These are phyloP conservation scores for Aspidiotus rigidus DNA, from an alignment of 2,888 invertebrate genomes.

Conservation along the genomic window DNA sequence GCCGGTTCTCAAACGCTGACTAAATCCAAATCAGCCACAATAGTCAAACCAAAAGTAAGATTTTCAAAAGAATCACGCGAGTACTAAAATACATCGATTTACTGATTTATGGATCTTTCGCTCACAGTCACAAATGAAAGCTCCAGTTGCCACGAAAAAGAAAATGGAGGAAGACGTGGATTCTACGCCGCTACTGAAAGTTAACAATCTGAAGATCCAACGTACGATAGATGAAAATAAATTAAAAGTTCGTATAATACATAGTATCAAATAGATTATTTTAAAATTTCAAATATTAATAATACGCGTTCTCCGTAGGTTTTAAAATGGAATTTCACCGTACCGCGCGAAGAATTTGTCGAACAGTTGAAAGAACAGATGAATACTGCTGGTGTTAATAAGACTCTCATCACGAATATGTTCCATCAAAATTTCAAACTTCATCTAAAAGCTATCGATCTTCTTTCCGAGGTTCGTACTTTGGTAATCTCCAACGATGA, in stretches of 20 bases:
- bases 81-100: too few relatives aligned
- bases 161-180: slow-evolving; percentile 75
- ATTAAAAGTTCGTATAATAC: slow-evolving; percentile 52
- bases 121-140: slow-evolving; percentile 18
- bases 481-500: not conserved
- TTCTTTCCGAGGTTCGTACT: slow-evolving; percentile 58
- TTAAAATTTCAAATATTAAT: not conserved
- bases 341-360: slow-evolving; percentile 87
- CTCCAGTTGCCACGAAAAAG: slow-evolving; percentile 48
- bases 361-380: slow-evolving; percentile 86
- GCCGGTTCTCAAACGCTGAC: slow-evolving; percentile 19
- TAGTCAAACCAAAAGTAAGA: slow-evolving; percentile 25
- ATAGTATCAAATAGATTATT: slow-evolving; percentile 3
- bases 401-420: slow-evolving; percentile 76
- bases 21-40: slow-evolving; percentile 30
- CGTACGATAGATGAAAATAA: slow-evolving; percentile 89
- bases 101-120: not conserved
- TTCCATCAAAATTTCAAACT: slow-evolving; percentile 90
- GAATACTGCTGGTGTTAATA: slow-evolving; percentile 77
- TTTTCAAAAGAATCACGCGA: too few relatives aligned
- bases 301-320: slow-evolving; percentile 41
- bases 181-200: slow-evolving; percentile 63
- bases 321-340: slow-evolving; percentile 90
- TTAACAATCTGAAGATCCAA: slow-evolving; percentile 82
- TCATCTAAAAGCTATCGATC: slow-evolving; percentile 90